These are phyloP conservation scores for Danio jaintianensis DNA, from an alignment of 2,797 vertebrate species.

Conservation along the genomic window DNA sequence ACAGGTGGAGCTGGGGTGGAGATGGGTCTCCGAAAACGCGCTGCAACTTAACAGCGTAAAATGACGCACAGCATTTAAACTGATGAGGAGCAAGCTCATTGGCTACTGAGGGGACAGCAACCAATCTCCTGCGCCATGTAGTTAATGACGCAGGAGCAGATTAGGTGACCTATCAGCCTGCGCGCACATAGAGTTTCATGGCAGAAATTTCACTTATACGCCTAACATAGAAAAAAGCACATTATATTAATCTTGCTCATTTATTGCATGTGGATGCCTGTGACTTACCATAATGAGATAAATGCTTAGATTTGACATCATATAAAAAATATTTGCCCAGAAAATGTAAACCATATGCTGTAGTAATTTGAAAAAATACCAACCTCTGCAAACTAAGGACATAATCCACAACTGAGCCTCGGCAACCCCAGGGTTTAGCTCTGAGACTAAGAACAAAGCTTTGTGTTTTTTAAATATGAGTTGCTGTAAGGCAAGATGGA, in stretches of 20 bases:
- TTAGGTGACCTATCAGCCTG: too few relatives aligned
- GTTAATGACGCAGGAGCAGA: too few relatives aligned
- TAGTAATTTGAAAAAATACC: background rate
- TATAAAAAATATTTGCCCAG: background rate
- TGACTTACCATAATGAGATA: background rate
- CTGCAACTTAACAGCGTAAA: too few relatives aligned
- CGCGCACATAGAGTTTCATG: too few relatives aligned
- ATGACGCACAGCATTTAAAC: too few relatives aligned
- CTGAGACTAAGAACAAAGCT: conserved; percentile 41
- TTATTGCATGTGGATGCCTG: background rate
- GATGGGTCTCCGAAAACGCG: too few relatives aligned
- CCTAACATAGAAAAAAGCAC: background rate
- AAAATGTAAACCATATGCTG: background rate
- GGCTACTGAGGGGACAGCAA: too few relatives aligned
- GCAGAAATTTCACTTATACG: too few relatives aligned
- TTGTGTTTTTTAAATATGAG: conserved; percentile 34
- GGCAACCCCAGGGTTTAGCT: conserved; percentile 5
- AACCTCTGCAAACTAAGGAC: background rate
- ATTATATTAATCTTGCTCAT: background rate
- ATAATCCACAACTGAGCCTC: conserved; percentile 1
- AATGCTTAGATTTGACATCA: background rate
- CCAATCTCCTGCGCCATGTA: too few relatives aligned
- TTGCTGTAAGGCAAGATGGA: conserved; percentile 14
- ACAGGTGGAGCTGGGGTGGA: too few relatives aligned
- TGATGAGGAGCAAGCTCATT: too few relatives aligned